phyloP scores from a whole-genome alignment of 2,113 vertebrate species.

The Anthoscopus minutus region DNA sequence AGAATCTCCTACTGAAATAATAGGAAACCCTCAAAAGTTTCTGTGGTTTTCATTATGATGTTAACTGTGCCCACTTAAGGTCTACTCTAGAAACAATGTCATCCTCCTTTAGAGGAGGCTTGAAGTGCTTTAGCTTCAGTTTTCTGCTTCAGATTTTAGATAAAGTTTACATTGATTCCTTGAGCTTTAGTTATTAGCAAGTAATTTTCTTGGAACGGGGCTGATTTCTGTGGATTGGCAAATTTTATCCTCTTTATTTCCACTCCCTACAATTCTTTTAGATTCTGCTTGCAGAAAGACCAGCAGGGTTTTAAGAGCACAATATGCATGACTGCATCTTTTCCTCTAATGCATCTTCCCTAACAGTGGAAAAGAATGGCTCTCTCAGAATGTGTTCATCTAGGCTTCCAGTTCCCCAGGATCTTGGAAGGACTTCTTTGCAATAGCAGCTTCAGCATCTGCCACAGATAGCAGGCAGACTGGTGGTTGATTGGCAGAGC shows the following conservation, averaged over 20 bases:
- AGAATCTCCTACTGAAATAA: neutral
- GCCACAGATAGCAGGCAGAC: constrained; percentile 24
- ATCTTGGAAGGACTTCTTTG: constrained; percentile 45
- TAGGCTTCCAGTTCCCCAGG: constrained; percentile 52
- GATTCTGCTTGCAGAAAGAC: constrained; percentile 19
- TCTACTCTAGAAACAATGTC: neutral
- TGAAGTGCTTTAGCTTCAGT: neutral
- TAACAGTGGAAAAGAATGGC: constrained; percentile 43
- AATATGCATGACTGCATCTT: constrained; percentile 57
- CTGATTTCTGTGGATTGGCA: neutral
- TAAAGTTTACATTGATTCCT: neutral
- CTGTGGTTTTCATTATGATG: neutral
- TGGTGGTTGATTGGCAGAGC: neutral
- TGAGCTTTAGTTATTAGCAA: neutral
- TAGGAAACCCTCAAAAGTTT: neutral
- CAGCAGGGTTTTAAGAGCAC: constrained; percentile 43
- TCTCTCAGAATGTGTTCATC: constrained; percentile 40
- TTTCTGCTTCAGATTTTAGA: neutral
- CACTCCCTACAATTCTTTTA: neutral
- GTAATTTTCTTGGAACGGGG: neutral
- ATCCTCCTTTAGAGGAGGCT: neutral
- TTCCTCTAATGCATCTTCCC: constrained; percentile 34
- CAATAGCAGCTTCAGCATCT: constrained; percentile 48
- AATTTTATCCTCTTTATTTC: constrained; percentile 1
- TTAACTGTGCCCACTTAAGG: neutral